These are phyloP conservation scores for Halcyon senegalensis DNA, from an alignment of 2,113 vertebrate species.

Conservation along the genomic window DNA sequence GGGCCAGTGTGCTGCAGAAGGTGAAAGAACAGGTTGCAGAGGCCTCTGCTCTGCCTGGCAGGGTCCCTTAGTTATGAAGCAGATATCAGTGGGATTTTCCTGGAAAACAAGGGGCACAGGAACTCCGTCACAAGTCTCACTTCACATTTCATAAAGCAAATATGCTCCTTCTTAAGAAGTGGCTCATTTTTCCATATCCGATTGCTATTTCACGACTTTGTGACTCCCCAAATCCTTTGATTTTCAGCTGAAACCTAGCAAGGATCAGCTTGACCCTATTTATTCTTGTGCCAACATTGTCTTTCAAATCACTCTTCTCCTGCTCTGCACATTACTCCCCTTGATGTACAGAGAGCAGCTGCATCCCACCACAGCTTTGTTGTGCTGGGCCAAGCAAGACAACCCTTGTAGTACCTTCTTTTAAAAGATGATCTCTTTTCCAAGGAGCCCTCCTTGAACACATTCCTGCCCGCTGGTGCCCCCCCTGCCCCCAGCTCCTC, in stretches of 20 bases:
- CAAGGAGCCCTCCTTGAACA: neutral
- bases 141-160: neutral
- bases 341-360: neutral
- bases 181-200: neutral
- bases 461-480: accelerated
- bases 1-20: neutral
- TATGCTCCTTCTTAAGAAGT: neutral
- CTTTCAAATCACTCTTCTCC: neutral
- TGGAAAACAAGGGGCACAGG: neutral
- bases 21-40: neutral
- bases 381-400: neutral
- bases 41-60: neutral
- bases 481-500: neutral
- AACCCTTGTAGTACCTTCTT: neutral
- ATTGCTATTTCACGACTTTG: neutral
- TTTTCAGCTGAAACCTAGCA: neutral
- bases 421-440: neutral
- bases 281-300: neutral
- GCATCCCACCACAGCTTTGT: neutral
- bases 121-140: neutral
- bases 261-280: neutral
- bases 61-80: neutral
- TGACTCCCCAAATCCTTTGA: neutral
- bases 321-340: accelerated
- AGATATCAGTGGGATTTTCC: neutral